Evolutionary conservation across 1,140 invertebrate genomes (phyloP).

Genomic region (Lethocerus indicus): DNA sequence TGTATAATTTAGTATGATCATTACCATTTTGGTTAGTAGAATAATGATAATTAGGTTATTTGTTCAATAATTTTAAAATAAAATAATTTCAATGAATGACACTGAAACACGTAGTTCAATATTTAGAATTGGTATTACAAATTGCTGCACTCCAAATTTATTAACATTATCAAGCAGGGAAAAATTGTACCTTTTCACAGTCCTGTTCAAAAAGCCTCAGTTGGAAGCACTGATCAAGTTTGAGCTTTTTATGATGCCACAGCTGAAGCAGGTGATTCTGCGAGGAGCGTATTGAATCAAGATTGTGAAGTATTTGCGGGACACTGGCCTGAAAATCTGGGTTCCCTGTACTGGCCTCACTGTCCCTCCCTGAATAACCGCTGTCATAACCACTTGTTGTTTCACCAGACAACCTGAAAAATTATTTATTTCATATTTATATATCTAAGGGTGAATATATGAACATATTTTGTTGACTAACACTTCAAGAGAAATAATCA

Average conservation of each 20-base stretch:
- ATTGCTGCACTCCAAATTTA: not conserved
- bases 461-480: no score
- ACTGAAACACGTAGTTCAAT: not conserved
- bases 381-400: conserved; percentile 30
- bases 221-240: conserved; percentile 90
- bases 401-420: conserved; percentile 22
- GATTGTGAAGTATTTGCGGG: conserved; percentile 50
- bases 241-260: conserved; percentile 85
- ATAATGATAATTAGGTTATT: no score
- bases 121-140: not conserved
- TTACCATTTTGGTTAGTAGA: no score
- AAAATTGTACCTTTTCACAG: conserved; percentile 64
- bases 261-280: conserved; percentile 81
- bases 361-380: conserved; percentile 34
- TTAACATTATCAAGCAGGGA: not conserved
- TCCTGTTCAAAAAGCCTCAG: conserved; percentile 90
- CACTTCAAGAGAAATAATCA: no score
- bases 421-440: not conserved
- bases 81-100: not conserved
- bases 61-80: no score
- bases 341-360: conserved; percentile 40
- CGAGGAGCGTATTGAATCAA: conserved; percentile 68
- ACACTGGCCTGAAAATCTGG: conserved; percentile 48
- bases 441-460: no score
- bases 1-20: no score